Evolutionary conservation across 2,888 invertebrate genomes (phyloP).

Genomic region (Phengaris arion): DNA sequence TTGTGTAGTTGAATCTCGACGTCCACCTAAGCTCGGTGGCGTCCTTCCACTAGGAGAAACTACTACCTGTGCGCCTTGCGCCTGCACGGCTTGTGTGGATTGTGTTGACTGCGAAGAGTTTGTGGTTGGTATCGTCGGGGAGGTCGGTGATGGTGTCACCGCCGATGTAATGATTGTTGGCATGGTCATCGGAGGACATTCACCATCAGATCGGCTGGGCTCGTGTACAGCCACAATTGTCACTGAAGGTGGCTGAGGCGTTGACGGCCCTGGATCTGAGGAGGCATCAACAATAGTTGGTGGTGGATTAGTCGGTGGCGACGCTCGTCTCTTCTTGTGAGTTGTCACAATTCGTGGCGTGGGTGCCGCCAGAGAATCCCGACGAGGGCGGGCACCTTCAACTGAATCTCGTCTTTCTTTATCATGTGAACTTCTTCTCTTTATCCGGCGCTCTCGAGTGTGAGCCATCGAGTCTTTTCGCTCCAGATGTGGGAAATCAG

Average conservation of each 20-base stretch:
- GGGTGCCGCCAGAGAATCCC: constrained; percentile 83
- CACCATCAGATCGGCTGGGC: constrained; percentile 80
- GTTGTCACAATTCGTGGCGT: constrained; percentile 82
- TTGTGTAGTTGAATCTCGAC: constrained; percentile 92
- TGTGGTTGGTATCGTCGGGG: constrained; percentile 79
- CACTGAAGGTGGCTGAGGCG: constrained; percentile 62
- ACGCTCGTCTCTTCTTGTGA: constrained; percentile 77
- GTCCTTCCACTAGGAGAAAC: constrained; percentile 58
- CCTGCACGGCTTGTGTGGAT: constrained; percentile 49
- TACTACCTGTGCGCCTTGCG: constrained; percentile 51
- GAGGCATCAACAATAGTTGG: constrained; percentile 79
- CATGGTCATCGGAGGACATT: constrained; percentile 80
- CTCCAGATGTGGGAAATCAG: constrained; percentile 82
- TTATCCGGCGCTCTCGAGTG: constrained; percentile 67
- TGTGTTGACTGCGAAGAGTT: constrained; percentile 55
- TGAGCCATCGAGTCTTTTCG: constrained; percentile 81
- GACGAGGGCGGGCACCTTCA: constrained; percentile 83
- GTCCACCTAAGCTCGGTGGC: constrained; percentile 75
- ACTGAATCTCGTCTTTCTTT: constrained; percentile 82
- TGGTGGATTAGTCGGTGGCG: constrained; percentile 66
- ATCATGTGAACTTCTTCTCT: constrained; percentile 82
- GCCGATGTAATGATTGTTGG: constrained; percentile 91
- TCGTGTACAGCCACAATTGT: constrained; percentile 71
- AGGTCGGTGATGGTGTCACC: constrained; percentile 90
- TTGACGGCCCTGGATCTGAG: constrained; percentile 83